Percentiles rank a stretch among this genome's conserved stretches.
Evolutionary conservation across 1,140 invertebrate species (phyloP).

Genomic region (Bombus balteatus): DNA sequence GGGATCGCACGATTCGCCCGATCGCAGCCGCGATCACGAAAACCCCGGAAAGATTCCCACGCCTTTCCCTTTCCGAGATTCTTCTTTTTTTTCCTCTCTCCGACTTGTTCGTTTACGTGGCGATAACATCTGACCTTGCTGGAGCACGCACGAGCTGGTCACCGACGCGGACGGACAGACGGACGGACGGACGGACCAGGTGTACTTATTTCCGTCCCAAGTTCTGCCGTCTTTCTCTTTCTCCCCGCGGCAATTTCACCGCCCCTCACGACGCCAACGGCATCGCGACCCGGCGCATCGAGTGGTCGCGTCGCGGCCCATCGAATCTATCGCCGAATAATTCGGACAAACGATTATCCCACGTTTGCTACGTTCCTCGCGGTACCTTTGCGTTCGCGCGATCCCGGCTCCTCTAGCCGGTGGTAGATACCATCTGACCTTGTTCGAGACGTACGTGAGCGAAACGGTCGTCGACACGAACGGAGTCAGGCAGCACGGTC

Average conservation of each 20-base stretch:
- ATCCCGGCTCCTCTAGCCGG: constrained; percentile 7
- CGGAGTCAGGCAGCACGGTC: constrained; percentile 36
- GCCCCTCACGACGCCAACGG: neutral
- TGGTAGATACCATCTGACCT: constrained; percentile 43
- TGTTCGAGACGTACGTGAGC: constrained; percentile 43
- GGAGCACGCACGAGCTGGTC: constrained; percentile 51
- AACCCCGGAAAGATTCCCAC: constrained; percentile 74
- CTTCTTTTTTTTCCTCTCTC: constrained; percentile 33
- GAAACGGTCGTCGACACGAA: constrained; percentile 51
- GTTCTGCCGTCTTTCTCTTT: neutral
- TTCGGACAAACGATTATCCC: constrained; percentile 12
- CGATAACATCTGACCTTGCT: constrained; percentile 77
- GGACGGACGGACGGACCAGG: constrained; percentile 42
- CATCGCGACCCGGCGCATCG: constrained; percentile 22
- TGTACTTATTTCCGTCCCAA: constrained; percentile 53
- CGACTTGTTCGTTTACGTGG: constrained; percentile 61
- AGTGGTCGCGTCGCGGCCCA: neutral
- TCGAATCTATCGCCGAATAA: neutral
- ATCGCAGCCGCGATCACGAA: constrained; percentile 33
- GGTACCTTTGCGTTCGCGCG: neutral
- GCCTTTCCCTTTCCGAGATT: constrained; percentile 64
- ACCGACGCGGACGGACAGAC: constrained; percentile 30
- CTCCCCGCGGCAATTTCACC: neutral
- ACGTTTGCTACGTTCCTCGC: neutral
- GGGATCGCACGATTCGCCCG: neutral